Evolutionary conservation across 1,140 invertebrate species (phyloP), one percentile per base, ranked within the genome.

Genomic region (Goniozus legneri): DNA sequence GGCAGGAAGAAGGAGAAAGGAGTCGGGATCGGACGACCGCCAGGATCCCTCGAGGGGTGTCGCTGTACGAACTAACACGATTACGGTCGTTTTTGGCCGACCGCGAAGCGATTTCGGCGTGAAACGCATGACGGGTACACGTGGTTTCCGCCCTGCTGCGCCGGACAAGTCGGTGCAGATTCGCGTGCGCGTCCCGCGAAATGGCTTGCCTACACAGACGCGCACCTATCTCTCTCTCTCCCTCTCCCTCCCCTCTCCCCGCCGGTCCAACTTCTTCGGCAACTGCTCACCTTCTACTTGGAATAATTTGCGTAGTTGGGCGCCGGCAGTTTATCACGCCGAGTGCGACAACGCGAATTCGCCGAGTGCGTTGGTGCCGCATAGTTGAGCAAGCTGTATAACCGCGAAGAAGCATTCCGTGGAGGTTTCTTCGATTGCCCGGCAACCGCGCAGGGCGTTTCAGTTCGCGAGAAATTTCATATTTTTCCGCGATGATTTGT

Each of bases 291-390:
- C 56, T 45, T 63, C 60, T 62, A 64, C 63, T 64, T 62, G 61
- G 60, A 65, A 67, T 67, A 65, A 67, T 67, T 65, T 57, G 55
- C 52, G 56, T 62, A 64, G 64, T 67, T 65, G 55, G 55, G 50
- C 44, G 19, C 44, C 47, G 51, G 51, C 48, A 61, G 54, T 67
- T 66, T 65, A 67, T 64, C 64, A 66, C 60, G 44, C 48, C 55
- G 56, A 39, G 42, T 36, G 57, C 56, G 61, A 56, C 54, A 58
- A 47, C 47, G n/a, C n/a, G n/a, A n/a, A n/a, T n/a, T n/a, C n/a
- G n/a, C 20, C 15, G 34, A 40, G 38, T 8, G 30, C 35, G 39
- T 42, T 49, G 34, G 54, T 42, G 34, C 38, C 53, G 30, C 47
- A 62, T 58, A 58, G 52, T 64, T 61, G 31, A 47, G 52, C 52